A percentile compares a stretch with the other conserved stretches of the same genome.
Conservation (phyloP, 2,113 vertebrate species). For the Burhinus bistriatus region DNA sequence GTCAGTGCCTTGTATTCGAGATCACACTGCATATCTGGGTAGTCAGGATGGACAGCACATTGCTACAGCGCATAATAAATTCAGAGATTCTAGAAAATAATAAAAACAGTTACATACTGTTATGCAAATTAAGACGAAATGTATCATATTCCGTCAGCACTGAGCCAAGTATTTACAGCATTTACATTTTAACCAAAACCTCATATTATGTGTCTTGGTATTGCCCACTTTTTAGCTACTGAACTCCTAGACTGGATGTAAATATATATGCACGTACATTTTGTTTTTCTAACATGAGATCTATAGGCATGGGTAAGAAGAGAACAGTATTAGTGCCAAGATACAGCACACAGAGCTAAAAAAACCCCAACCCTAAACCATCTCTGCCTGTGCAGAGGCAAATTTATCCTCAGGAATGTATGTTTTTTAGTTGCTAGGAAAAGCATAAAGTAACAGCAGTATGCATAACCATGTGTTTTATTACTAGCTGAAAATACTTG, state of each 20-base stretch:
- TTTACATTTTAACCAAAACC: background rate
- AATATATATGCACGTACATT: fast-evolving
- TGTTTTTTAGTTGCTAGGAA: background rate
- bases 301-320: background rate
- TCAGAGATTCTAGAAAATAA: background rate
- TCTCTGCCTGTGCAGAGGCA: background rate
- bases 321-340: background rate
- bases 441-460: background rate
- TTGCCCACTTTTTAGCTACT: background rate
- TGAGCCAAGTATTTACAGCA: background rate
- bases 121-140: background rate
- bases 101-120: background rate
- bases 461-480: background rate
- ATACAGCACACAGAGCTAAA: background rate
- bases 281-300: background rate
- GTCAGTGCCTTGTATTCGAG: background rate
- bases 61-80: background rate
- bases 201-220: background rate
- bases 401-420: background rate
- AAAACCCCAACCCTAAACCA: background rate
- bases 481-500: background rate
- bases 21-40: background rate
- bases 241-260: background rate
- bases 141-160: background rate
- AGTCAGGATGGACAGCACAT: background rate